Percentiles rank a stretch among this genome's conserved stretches.
These are phyloP conservation scores for Agrochola lychnidis DNA, from an alignment of 2,888 invertebrate species.

Conservation along the genomic window DNA sequence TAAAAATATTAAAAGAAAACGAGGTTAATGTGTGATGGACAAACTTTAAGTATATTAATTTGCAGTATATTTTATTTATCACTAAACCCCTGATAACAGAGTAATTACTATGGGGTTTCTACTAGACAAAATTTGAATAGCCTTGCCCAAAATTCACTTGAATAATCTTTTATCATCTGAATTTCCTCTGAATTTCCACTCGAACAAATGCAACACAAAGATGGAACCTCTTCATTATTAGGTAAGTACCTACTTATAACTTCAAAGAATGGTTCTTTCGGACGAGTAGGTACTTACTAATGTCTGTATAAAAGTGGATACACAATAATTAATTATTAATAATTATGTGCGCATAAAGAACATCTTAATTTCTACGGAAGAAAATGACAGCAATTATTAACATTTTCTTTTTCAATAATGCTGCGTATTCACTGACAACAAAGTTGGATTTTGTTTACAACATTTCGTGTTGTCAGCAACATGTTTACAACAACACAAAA, in stretches of 20 bases:
- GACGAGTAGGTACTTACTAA: constrained; percentile 2
- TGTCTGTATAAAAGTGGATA: neutral
- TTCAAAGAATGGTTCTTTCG: constrained; percentile 20
- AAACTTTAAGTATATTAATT: neutral
- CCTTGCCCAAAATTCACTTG: constrained; percentile 18
- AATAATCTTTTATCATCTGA: constrained; percentile 27
- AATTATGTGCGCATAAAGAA: neutral
- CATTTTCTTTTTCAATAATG: neutral
- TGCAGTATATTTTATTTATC: neutral
- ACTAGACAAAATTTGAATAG: constrained; percentile 34
- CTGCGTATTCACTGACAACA: neutral
- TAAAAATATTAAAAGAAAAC: neutral
- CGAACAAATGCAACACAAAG: constrained; percentile 21
- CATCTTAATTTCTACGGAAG: neutral
- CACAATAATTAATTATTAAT: neutral
- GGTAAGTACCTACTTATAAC: neutral
- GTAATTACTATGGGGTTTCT: neutral
- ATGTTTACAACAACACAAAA: neutral
- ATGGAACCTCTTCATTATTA: constrained; percentile 13
- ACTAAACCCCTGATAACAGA: neutral
- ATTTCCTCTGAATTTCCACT: constrained; percentile 36
- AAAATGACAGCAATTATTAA: too few relatives aligned
- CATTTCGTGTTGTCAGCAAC: neutral
- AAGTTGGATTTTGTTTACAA: neutral
- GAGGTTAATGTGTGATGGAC: too few relatives aligned